Evolutionary conservation across 2,888 invertebrate genomes (phyloP), one percentile per base, ranked within the genome.

Genomic region (Chesias legatella): DNA sequence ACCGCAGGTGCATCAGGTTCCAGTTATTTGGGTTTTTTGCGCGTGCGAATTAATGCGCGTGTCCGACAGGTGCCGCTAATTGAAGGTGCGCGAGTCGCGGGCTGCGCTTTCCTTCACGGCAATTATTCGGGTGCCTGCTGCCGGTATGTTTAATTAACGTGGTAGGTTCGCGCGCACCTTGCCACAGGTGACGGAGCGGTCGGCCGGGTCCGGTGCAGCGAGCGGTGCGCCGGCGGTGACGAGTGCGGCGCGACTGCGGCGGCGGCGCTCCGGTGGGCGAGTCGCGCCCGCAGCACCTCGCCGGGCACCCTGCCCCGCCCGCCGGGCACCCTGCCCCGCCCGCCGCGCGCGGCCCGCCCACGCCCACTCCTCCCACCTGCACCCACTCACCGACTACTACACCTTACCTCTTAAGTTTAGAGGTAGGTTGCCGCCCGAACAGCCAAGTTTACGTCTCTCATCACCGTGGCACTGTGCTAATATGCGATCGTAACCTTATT

Each of bases 1-100:
- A 70, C 65, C 67, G 82, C 86, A 86, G 86, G 85, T 88, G 86
- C 85, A 82, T 79, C 73, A 65, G n/a, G 72, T 73, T 73, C 81
- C 81, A 79, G 79, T 83, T 82, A 78, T 84, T 79, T 63, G 79
- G 75, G 48, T 57, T 73, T 79, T 82, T 84, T 69, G 73, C 73
- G 72, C 70, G 72, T 79, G 82, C 85, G 67, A 85, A 84, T 85
- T 83, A 84, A 82, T 78, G 74, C 66, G 75, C 78, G 80, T 79
- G 79, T 69, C 68, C 67, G 79, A 77, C 86, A 88, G 86, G 82
- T 86, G 88, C 66, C 66, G 53, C 67, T 84, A 82, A 88, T 84
- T 82, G 78, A 69, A 64, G 72, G 80, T 73, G 78, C 70, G 74
- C 77, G 65, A 69, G 73, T 67, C 67, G 68, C 68, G 67, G 60